Evolutionary conservation across 2,888 invertebrate species (phyloP), one percentile per base, ranked within the genome.

Genomic region (Bimastos eiseni): DNA sequence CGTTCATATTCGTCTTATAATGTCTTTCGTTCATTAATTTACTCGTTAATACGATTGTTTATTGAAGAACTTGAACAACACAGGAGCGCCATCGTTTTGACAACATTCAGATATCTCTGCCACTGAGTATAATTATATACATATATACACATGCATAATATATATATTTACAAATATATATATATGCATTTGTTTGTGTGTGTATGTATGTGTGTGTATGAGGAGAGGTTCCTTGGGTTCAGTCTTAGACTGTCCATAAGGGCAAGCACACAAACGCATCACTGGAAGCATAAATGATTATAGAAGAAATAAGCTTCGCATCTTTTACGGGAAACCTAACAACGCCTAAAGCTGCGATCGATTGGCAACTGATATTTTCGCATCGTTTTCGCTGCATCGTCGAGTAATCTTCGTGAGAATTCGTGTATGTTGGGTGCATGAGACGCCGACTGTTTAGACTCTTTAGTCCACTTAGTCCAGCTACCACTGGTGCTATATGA

Each of bases 351-450:
- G n/a, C 70, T n/a, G 30, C 8, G n/a, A n/a, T 70, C 70, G 70
- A 70, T 70, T 70, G n/a, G n/a, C 70, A 70, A 70, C 70, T n/a
- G 70, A 70, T 70, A 70, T 70, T 70, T 70, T 70, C 70, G 70
- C 70, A 70, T 70, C 70, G 70, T 70, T 30, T 49, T n/a, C 70
- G n/a, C 70, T 30, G 30, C 70, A 70, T n/a, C 30, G 70, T 70
- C 13, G 30, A 11, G n/a, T n/a, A 70, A 70, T 70, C 70, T 70
- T 70, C 70, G 70, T 70, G 70, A 70, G 70, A 70, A n/a, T 11
- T 70, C 30, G 30, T n/a, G 13, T n/a, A 8, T 70, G 5, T 70
- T 3, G 70, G 3, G 30, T 13, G 30, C 70, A 70, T n/a, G 70
- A 70, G 70, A n/a, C n/a, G 70, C 70, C 70, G 70, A 70, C 8